Evolutionary conservation across 2,797 vertebrate species (phyloP).

Genomic region (Tolypeutes matacus): DNA sequence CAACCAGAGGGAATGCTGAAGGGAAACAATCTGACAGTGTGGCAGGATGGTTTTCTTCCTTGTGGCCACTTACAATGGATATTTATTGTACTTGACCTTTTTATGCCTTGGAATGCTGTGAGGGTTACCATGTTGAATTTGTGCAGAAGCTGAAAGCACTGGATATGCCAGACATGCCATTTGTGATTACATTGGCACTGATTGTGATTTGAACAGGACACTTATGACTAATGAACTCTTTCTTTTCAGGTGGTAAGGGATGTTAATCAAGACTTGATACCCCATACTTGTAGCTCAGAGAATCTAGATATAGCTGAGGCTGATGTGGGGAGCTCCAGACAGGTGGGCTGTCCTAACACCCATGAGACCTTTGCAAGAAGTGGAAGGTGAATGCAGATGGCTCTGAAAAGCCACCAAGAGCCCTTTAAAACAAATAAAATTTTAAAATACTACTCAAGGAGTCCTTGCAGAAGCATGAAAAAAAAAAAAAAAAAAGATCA

Average conservation of each 20-base stretch:
- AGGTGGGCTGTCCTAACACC: slow-evolving; percentile 35
- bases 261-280: slow-evolving; percentile 55
- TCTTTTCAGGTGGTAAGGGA: slow-evolving; percentile 41
- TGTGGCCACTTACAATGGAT: slow-evolving; percentile 56
- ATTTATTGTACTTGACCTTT: slow-evolving; percentile 75
- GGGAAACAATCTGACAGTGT: slow-evolving; percentile 63
- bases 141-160: slow-evolving; percentile 77
- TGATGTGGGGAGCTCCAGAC: slow-evolving; percentile 54
- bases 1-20: slow-evolving; percentile 54
- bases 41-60: slow-evolving; percentile 73
- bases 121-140: slow-evolving; percentile 46
- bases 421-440: slow-evolving; percentile 76
- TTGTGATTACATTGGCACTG: slow-evolving; percentile 71
- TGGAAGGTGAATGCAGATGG: slow-evolving; percentile 66
- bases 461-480: slow-evolving; percentile 80
- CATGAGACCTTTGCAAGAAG: slow-evolving; percentile 70
- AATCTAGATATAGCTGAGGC: slow-evolving; percentile 56
- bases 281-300: slow-evolving; percentile 37
- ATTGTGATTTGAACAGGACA: slow-evolving; percentile 62
- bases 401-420: slow-evolving; percentile 68
- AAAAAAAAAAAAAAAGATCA: slow-evolving; percentile 59
- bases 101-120: slow-evolving; percentile 72
- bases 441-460: slow-evolving; percentile 65
- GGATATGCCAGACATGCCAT: slow-evolving; percentile 69
- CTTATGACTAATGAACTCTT: slow-evolving; percentile 59